Conservation (phyloP, 2,888 invertebrate species). For the Sinotaia quadrata region DNA sequence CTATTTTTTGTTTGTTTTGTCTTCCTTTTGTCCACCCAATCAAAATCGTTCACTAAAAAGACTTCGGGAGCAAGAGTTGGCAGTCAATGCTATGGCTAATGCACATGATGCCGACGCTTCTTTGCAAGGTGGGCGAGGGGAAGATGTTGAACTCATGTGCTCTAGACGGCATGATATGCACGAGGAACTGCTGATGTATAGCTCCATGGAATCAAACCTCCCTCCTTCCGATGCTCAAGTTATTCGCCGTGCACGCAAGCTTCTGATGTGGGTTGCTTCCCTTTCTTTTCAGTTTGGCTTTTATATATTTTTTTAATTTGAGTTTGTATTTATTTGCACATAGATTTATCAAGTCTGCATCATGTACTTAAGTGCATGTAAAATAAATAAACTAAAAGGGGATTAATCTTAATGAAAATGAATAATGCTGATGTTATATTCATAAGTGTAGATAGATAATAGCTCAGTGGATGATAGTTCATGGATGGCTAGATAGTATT, state of each 20-base stretch:
- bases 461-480: too few relatives aligned
- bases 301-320: too few relatives aligned
- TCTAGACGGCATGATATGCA: slow-evolving; percentile 36
- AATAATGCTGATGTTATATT: too few relatives aligned
- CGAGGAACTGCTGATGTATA: slow-evolving; percentile 39
- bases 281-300: too few relatives aligned
- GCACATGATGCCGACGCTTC: slow-evolving; percentile 10
- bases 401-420: too few relatives aligned
- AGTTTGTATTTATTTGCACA: too few relatives aligned
- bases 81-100: slow-evolving; percentile 17
- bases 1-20: slow-evolving; percentile 4
- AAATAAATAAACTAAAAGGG: too few relatives aligned
- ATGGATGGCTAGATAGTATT: too few relatives aligned
- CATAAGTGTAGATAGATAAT: too few relatives aligned
- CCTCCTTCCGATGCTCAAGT: slow-evolving; percentile 60
- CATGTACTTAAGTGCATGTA: too few relatives aligned
- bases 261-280: slow-evolving; percentile 54
- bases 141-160: slow-evolving; percentile 37
- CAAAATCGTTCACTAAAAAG: not conserved
- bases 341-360: too few relatives aligned
- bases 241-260: slow-evolving; percentile 62
- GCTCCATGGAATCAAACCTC: slow-evolving; percentile 48
- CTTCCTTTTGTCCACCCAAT: slow-evolving; percentile 13
- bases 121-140: not conserved
- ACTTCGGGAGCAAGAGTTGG: slow-evolving; percentile 9